Base-by-base conservation (phyloP, 2,797 vertebrate species). In the Myiotriccus ornatus region DNA sequence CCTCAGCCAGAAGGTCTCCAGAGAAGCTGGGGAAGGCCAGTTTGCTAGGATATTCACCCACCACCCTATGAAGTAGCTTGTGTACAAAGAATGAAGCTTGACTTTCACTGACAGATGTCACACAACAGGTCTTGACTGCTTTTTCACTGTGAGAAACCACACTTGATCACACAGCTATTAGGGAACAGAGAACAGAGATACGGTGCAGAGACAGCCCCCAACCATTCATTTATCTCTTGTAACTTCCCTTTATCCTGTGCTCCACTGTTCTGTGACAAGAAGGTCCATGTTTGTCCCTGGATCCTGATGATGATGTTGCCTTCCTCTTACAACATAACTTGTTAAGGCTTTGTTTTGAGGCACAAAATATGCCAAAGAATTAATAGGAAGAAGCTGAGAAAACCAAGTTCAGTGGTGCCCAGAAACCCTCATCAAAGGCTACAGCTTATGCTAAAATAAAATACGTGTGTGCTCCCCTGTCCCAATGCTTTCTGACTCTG, bases 381-480 rank as follows among this genome's bases (percentile, higher is more conserved):
- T 47, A 41, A 32, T 4, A 10, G 46, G 30, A 81, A 37, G 28
- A 41, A 68, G 18, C 9, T 60, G 62, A 41, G 32, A 81, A 81
- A 75, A 22, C 12, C 34, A 41, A 11, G 19, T 60, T 60, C 46
- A 16, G 0, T 16, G n/a, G 28, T n/a, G 28, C 46, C 39, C n/a
- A 60, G 46, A 68, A 53, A 60, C 23, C n/a, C 19, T 68, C 47
- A 56, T 13, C 27, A 68, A 55, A 62, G 28, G 37, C 34, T 39
- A 59, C 1, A 2, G 46, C 69, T 19, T 41, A 47, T 17, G 19
- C 22, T 79, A 65, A 84, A 47, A 23, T 46, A 62, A 74, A 53
- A 49, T 39, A 35, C 1, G 0, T 35, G 8, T 14, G 14, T 1
- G 10, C 21, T 39, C 8, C 35, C 22, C 24, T 35, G 3, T 53